Percentiles rank a stretch among this genome's conserved stretches.
Evolutionary conservation across 2,888 invertebrate species (phyloP).

Genomic region (Octonoba sinensis): DNA sequence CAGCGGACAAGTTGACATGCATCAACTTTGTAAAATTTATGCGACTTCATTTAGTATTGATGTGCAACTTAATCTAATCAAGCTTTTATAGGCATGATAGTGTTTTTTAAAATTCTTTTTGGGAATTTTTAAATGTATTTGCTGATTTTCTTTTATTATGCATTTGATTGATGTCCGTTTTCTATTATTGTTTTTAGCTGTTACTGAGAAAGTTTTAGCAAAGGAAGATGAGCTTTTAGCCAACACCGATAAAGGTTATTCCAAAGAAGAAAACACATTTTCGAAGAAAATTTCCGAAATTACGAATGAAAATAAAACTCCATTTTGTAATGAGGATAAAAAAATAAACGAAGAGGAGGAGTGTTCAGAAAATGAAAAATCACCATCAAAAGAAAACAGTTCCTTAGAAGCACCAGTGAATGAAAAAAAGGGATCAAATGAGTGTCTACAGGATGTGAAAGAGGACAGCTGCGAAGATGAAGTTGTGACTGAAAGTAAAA

Average conservation of each 20-base stretch:
- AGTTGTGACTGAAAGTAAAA: neutral
- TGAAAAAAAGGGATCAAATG: neutral
- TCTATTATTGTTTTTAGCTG: constrained; percentile 15
- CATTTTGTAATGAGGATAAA: constrained; percentile 13
- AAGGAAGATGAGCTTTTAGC: constrained; percentile 31
- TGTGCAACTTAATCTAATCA: too few species aligned
- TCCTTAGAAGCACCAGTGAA: neutral
- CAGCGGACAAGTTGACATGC: too few species aligned
- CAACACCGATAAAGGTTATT: constrained; percentile 22
- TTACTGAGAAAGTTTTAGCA: constrained; percentile 32
- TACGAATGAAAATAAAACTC: constrained; percentile 13
- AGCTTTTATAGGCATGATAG: too few species aligned
- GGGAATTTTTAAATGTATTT: neutral
- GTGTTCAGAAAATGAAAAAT: constrained; percentile 6
- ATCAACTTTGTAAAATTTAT: too few species aligned
- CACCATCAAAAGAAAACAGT: constrained; percentile 16
- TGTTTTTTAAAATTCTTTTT: too few species aligned
- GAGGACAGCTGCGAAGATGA: neutral
- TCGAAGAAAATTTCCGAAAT: constrained; percentile 41
- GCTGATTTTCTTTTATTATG: neutral
- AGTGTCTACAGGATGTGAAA: neutral
- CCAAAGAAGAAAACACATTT: constrained; percentile 43
- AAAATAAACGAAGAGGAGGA: constrained; percentile 40
- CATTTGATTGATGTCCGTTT: neutral
- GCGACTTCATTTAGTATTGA: too few species aligned